Evolutionary conservation across 92 coral and sea anemone species (phyloP).

Genomic region (Zoanthus sansibaricus): DNA sequence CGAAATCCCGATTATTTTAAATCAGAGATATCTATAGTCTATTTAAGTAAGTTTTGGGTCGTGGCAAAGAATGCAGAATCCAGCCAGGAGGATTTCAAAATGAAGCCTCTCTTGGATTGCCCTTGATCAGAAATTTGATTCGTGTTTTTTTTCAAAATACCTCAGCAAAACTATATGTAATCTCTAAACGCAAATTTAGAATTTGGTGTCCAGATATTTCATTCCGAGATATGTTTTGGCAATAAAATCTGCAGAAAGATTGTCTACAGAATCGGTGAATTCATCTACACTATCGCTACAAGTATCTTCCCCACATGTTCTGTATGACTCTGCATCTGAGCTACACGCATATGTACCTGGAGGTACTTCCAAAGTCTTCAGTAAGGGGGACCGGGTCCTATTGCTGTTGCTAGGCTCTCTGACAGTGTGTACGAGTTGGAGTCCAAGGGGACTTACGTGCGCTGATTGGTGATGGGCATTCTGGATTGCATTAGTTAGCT

Average conservation of each 20-base stretch:
- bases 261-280: constrained; percentile 37
- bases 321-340: constrained; percentile 42
- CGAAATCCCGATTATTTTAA: too few species aligned
- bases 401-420: constrained; percentile 11
- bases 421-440: constrained; percentile 11
- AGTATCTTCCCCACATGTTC: constrained; percentile 47
- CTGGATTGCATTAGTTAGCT: constrained; percentile 36
- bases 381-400: not conserved
- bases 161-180: too few species aligned
- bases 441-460: constrained; percentile 20
- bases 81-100: too few species aligned
- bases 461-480: constrained; percentile 16
- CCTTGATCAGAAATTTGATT: too few species aligned
- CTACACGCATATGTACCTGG: constrained; percentile 42
- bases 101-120: too few species aligned
- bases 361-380: constrained; percentile 39
- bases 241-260: constrained; percentile 11
- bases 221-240: constrained; percentile 34
- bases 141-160: too few species aligned
- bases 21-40: too few species aligned
- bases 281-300: constrained; percentile 46
- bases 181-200: not conserved
- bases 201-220: constrained; percentile 20
- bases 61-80: too few species aligned
- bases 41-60: too few species aligned